Evolutionary conservation across 2,888 invertebrate genomes (phyloP).

Genomic region (Melieria omissa): DNA sequence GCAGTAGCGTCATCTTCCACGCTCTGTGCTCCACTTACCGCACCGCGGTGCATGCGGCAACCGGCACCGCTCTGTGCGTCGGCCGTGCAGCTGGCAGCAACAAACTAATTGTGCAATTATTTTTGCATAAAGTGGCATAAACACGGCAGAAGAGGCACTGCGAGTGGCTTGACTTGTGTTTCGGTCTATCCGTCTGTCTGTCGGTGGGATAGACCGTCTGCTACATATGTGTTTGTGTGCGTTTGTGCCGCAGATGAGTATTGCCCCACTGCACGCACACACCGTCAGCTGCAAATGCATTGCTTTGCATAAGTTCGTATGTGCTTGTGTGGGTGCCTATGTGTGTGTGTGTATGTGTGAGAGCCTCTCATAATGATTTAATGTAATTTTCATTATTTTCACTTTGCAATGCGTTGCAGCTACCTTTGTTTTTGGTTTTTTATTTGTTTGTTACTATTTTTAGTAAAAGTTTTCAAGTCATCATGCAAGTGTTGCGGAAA

Average conservation of each 20-base stretch:
- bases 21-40: neutral
- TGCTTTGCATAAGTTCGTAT: neutral
- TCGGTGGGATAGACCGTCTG: too few species aligned
- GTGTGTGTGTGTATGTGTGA: constrained; percentile 19
- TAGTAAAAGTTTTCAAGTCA: neutral
- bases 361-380: constrained; percentile 56
- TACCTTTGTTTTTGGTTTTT: too few species aligned
- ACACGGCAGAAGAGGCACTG: constrained; percentile 63
- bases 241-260: too few species aligned
- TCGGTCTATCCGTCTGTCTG: too few species aligned
- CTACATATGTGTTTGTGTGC: too few species aligned
- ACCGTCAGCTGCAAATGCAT: neutral
- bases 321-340: constrained; percentile 2
- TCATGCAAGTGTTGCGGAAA: too few species aligned
- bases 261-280: too few species aligned
- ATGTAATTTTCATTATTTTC: constrained; percentile 61
- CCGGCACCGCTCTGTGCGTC: constrained; percentile 13
- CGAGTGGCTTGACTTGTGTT: constrained; percentile 61
- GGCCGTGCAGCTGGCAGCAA: constrained; percentile 49
- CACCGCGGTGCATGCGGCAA: neutral
- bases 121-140: constrained; percentile 66
- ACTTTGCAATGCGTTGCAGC: constrained; percentile 37
- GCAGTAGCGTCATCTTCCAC: neutral
- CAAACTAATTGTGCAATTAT: constrained; percentile 66
- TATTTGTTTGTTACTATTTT: neutral